Evolutionary conservation across 2,888 invertebrate species (phyloP).

Genomic region (Eupithecia insigniata): DNA sequence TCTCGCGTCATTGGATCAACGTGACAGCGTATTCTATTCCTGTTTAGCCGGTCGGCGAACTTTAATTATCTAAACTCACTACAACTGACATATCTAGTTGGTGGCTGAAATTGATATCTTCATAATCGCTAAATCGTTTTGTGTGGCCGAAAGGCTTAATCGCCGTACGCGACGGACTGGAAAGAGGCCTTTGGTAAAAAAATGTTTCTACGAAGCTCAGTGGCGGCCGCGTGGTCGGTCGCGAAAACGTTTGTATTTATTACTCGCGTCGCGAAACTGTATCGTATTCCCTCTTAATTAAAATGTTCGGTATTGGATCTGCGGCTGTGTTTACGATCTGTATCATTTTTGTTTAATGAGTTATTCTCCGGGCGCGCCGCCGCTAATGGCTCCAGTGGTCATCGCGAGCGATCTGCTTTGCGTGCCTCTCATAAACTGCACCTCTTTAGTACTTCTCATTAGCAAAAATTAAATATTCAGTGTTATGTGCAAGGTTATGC

Average conservation of each 20-base stretch:
- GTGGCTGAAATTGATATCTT: conserved; percentile 49
- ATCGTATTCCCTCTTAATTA: conserved; percentile 71
- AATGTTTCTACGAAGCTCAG: conserved; percentile 60
- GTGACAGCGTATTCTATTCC: conserved; percentile 48
- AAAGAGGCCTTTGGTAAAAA: conserved; percentile 60
- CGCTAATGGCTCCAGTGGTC: conserved; percentile 45
- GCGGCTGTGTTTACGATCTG: conserved; percentile 68
- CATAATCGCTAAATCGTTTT: conserved; percentile 53
- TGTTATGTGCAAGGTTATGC: conserved; percentile 23
- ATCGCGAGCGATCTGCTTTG: conserved; percentile 41
- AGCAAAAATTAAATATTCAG: conserved; percentile 35
- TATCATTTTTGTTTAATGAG: conserved; percentile 81
- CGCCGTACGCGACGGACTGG: conserved; percentile 58
- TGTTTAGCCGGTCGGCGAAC: conserved; percentile 65
- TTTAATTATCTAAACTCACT: conserved; percentile 50
- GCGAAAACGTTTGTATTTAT: conserved; percentile 50
- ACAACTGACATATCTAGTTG: conserved; percentile 55
- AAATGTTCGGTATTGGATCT: conserved; percentile 76
- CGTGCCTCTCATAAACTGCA: conserved; percentile 39
- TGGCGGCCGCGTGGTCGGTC: conserved; percentile 43
- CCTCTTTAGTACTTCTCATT: conserved; percentile 43
- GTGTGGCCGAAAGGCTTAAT: conserved; percentile 55
- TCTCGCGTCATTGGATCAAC: conserved; percentile 39
- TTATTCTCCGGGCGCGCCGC: conserved; percentile 60
- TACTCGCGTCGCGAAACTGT: conserved; percentile 57